Percentiles rank a stretch among this genome's conserved stretches.
Evolutionary conservation across 2,797 vertebrate species (phyloP).

Genomic region (Fistularia tabacaria): DNA sequence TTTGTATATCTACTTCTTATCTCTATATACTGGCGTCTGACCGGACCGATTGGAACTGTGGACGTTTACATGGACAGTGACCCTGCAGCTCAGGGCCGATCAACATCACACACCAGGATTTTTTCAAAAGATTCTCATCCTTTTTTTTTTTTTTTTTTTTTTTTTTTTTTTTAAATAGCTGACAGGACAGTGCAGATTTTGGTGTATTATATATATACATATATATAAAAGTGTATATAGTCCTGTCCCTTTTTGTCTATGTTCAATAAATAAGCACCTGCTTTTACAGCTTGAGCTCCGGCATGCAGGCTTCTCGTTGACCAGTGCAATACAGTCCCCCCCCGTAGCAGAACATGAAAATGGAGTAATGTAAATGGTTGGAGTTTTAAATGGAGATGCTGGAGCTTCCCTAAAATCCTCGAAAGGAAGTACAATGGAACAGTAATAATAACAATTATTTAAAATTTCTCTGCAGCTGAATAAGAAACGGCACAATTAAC

Average conservation of each 20-base stretch:
- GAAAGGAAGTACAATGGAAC: too few species aligned
- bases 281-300: constrained; percentile 73
- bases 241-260: constrained; percentile 78
- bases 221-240: constrained; percentile 84
- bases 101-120: constrained; percentile 13
- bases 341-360: too few species aligned
- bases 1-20: constrained; percentile 99
- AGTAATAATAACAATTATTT: too few species aligned
- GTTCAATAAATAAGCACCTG: constrained; percentile 70
- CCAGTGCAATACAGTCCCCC: constrained; percentile 15
- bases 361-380: too few species aligned
- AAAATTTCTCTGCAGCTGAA: too few species aligned
- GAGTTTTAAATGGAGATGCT: too few species aligned
- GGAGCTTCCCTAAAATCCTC: too few species aligned
- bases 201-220: constrained; percentile 54
- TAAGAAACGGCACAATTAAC: too few species aligned
- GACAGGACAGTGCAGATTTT: constrained; percentile 37
- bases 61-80: constrained; percentile 59
- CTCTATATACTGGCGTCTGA: constrained; percentile 97
- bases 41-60: constrained; percentile 34
- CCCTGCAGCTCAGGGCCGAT: constrained; percentile 13
- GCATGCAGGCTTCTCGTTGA: constrained; percentile 42
- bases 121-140: constrained; percentile 40
- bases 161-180: constrained; percentile 35
- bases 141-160: constrained; percentile 31